These are phyloP conservation scores for Agonopterix heracliana DNA, from an alignment of 2,888 invertebrate species.

Conservation along the genomic window DNA sequence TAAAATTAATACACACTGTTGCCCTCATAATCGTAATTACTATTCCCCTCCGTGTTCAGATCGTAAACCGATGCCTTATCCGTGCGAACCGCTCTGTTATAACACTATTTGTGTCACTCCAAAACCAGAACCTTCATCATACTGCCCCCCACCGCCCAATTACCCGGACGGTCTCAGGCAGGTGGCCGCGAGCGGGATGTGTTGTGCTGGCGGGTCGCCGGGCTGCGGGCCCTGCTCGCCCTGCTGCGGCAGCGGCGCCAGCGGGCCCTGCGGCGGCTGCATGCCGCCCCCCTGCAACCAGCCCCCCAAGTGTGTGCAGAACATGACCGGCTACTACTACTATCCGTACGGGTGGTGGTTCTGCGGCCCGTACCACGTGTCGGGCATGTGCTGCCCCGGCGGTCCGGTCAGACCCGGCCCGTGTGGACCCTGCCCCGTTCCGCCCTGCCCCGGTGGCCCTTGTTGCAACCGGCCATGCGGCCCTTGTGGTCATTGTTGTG, in stretches of 20 bases:
- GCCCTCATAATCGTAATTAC: no score
- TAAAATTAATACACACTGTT: no score
- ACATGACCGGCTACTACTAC: conserved; percentile 61
- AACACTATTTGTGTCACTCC: background rate
- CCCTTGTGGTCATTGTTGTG: background rate
- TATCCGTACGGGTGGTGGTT: conserved; percentile 63
- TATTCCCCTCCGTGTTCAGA: no score
- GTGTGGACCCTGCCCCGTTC: conserved; percentile 1
- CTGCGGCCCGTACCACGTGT: conserved; percentile 57
- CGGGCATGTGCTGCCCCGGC: conserved; percentile 37
- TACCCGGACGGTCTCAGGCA: conserved; percentile 1
- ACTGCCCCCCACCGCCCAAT: background rate
- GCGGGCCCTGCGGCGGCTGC: conserved; percentile 3
- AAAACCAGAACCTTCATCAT: background rate
- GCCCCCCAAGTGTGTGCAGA: conserved; percentile 49
- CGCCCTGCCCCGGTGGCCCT: background rate
- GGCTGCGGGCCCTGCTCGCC: background rate
- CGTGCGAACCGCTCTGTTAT: background rate
- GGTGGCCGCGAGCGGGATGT: background rate
- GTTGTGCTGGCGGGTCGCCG: background rate
- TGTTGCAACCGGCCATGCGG: conserved; percentile 12
- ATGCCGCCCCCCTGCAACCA: conserved; percentile 43
- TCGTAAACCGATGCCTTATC: background rate
- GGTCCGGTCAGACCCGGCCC: conserved; percentile 5
- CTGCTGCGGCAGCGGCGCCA: background rate